These are phyloP conservation scores for Coturnix japonica DNA, from an alignment of 2,113 vertebrate species.

Conservation along the genomic window DNA sequence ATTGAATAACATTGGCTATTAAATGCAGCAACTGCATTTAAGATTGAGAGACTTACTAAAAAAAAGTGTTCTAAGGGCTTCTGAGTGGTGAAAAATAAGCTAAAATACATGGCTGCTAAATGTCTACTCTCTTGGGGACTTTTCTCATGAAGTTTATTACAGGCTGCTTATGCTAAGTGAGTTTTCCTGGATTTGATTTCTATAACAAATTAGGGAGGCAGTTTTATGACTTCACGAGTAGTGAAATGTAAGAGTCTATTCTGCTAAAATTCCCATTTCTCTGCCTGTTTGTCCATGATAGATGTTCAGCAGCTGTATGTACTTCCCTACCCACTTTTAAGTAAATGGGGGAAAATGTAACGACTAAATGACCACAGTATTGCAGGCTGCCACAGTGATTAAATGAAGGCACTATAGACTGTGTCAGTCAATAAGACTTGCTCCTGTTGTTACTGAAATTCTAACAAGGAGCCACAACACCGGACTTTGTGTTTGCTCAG, in stretches of 20 bases:
- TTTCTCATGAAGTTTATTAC: background rate
- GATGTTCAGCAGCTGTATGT: background rate
- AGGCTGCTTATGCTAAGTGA: background rate
- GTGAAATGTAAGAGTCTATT: background rate
- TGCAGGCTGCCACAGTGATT: background rate
- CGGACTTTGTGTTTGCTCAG: background rate
- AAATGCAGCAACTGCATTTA: background rate
- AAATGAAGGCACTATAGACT: background rate
- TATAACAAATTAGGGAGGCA: background rate
- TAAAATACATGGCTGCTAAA: background rate
- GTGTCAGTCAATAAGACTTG: background rate
- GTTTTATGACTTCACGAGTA: background rate
- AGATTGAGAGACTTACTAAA: background rate
- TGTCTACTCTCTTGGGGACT: background rate
- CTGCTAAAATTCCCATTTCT: background rate
- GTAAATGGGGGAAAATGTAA: background rate
- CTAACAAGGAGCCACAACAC: background rate
- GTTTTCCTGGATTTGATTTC: background rate
- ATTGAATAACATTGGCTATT: background rate
- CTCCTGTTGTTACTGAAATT: background rate
- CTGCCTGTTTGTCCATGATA: background rate
- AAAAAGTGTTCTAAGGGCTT: background rate
- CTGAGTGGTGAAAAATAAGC: background rate
- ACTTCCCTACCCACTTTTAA: background rate
- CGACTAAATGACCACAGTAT: background rate